phyloP scores from a whole-genome alignment of 2,113 vertebrate genomes.

The Thalassarche chlororhynchos region DNA sequence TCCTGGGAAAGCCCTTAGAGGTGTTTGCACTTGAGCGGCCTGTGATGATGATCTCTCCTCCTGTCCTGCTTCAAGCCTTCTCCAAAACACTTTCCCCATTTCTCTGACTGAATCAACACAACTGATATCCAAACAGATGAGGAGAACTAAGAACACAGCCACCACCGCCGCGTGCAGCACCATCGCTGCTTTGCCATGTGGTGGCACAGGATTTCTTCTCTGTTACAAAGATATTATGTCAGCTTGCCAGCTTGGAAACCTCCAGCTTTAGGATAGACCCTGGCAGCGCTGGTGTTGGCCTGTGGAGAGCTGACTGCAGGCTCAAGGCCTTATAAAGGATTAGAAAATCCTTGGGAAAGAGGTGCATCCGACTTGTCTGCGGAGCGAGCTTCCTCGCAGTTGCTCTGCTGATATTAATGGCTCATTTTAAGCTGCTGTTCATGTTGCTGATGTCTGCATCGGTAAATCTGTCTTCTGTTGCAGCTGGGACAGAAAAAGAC shows the following conservation, averaged over 20 bases:
- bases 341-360: background rate
- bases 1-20: background rate
- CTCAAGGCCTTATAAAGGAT: background rate
- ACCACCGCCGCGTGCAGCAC: rapidly evolving
- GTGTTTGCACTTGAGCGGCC: background rate
- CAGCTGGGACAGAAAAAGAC: background rate
- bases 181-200: background rate
- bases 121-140: background rate
- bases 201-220: background rate
- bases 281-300: background rate
- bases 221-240: background rate
- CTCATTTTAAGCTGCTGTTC: background rate
- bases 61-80: background rate
- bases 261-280: background rate
- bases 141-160: background rate
- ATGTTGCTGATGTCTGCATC: background rate
- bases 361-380: background rate
- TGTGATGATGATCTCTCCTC: background rate
- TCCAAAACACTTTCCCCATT: background rate
- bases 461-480: background rate
- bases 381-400: background rate
- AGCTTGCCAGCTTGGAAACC: background rate
- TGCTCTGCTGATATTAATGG: background rate
- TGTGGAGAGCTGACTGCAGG: background rate
- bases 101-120: background rate